Base-by-base conservation (phyloP, 2,888 invertebrate species). In the Heteromyza rotundicornis region DNA sequence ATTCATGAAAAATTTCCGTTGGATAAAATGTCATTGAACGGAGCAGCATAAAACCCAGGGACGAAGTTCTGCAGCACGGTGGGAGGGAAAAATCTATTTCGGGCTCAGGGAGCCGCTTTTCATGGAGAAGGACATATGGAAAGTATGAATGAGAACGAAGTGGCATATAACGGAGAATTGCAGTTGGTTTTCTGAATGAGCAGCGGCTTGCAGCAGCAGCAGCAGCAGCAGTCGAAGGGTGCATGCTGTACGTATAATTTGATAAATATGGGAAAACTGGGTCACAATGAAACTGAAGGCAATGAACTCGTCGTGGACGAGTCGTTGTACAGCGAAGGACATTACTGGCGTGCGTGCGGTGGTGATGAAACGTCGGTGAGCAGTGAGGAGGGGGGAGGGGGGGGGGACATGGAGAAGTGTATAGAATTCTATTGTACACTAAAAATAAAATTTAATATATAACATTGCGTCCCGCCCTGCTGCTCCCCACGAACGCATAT, bases 331-430 rank as follows among this genome's bases (percentile, higher is more conserved):
- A 8, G n/a, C 23, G 17, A 14, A 44, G 36, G 36, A 47, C 51
- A 22, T 40, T 17, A n/a, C 47, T 47, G 22, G 62, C 36, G 19
- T 64, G 61, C 57, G 59, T n/a, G 63, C 62, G 61, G 67, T 73
- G 72, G 76, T 67, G 66, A 68, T 65, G 67, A 67, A 67, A 68
- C 64, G 68, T 20, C 20, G 20, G 19, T 50, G 19, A 20, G 17
- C 20, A 10, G 12, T 32, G 51, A 35, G 65, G 59, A 20, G 7
- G 19, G 24, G 32, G 23, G 19, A n/a, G 55, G 10, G 12, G 55
- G 27, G 16, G 50, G 23, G 51, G 59, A 63, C 52, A 44, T 52
- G 60, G 64, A 60, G 52, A 66, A 66, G 67, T 60, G 64, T 27
- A 57, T 50, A 17, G 27, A n/a, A 12, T 44, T 44, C 44, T n/a